phyloP scores from a whole-genome alignment of 2,888 invertebrate genomes.

The Parthenolecanium corni region DNA sequence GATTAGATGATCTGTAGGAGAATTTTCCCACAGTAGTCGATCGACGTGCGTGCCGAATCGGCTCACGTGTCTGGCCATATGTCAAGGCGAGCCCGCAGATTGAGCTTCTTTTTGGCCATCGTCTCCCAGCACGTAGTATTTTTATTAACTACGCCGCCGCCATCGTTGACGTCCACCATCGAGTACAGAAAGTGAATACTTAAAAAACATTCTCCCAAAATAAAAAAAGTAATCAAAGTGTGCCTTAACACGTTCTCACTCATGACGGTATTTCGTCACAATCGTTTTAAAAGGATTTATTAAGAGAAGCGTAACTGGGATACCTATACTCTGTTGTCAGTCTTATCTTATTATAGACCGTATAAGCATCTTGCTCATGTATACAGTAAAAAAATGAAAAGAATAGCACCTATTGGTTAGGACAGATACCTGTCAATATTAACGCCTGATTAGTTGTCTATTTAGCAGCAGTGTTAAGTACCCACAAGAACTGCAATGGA shows the following conservation, averaged over 20 bases:
- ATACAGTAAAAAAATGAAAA: too few relatives aligned
- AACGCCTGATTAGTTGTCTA: too few relatives aligned
- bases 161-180: not conserved
- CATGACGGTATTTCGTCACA: constrained; percentile 27
- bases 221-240: constrained; percentile 27
- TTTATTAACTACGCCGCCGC: constrained; percentile 19
- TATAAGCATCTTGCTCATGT: too few relatives aligned
- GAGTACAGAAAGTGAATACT: not conserved
- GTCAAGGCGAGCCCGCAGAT: constrained; percentile 25
- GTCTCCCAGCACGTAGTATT: constrained; percentile 26
- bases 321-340: too few relatives aligned
- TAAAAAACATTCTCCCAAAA: not conserved
- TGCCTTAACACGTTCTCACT: constrained; percentile 25
- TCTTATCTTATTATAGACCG: too few relatives aligned
- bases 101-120: constrained; percentile 20
- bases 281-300: constrained; percentile 2
- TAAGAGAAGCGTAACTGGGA: too few relatives aligned
- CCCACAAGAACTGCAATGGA: too few relatives aligned
- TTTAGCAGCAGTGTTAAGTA: too few relatives aligned
- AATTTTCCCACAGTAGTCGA: constrained; percentile 28
- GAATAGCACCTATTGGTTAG: too few relatives aligned
- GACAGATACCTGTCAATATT: too few relatives aligned
- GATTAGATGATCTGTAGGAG: constrained; percentile 1
- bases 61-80: constrained; percentile 28
- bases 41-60: constrained; percentile 28